A percentile compares a stretch with the other conserved stretches of the same genome.
Evolutionary conservation across 2,888 invertebrate genomes (phyloP).

Genomic region (Drosophila fulvimacula): DNA sequence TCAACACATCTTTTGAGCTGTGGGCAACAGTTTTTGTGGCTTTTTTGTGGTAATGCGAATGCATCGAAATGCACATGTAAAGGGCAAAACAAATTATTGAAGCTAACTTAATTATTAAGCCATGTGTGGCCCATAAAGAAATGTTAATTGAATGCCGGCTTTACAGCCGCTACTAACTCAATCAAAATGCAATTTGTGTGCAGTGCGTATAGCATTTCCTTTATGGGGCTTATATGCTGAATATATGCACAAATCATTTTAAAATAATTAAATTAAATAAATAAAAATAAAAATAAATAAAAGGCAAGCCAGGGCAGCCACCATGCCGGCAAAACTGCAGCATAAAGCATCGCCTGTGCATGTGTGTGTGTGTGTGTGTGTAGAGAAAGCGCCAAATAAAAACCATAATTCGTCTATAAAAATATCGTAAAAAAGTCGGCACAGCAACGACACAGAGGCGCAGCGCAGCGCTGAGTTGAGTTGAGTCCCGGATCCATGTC

Average conservation of each 20-base stretch:
- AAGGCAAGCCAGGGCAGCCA: conserved; percentile 6
- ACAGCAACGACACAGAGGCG: conserved; percentile 40
- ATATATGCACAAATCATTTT: conserved; percentile 66
- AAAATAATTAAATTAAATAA: conserved; percentile 72
- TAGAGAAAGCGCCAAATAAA: conserved; percentile 69
- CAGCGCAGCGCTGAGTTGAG: conserved; percentile 14
- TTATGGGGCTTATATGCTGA: background rate
- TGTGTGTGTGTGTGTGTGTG: conserved; percentile 18
- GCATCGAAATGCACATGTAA: conserved; percentile 33
- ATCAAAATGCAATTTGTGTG: conserved; percentile 69
- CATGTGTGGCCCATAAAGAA: conserved; percentile 56
- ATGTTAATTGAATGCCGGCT: conserved; percentile 66
- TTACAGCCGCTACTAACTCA: conserved; percentile 53
- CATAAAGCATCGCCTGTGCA: conserved; percentile 53
- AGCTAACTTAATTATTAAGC: conserved; percentile 59
- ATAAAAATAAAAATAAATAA: conserved; percentile 37
- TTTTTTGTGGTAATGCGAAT: conserved; percentile 20
- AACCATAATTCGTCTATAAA: conserved; percentile 79
- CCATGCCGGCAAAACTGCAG: conserved; percentile 41
- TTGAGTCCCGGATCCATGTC: conserved; percentile 3
- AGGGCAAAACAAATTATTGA: conserved; percentile 47
- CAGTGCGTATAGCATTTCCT: conserved; percentile 42
- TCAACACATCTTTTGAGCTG: conserved; percentile 26
- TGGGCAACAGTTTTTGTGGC: conserved; percentile 22
- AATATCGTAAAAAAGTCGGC: conserved; percentile 73